Base-by-base conservation (phyloP, 2,888 invertebrate species). In the Sericinus montela region DNA sequence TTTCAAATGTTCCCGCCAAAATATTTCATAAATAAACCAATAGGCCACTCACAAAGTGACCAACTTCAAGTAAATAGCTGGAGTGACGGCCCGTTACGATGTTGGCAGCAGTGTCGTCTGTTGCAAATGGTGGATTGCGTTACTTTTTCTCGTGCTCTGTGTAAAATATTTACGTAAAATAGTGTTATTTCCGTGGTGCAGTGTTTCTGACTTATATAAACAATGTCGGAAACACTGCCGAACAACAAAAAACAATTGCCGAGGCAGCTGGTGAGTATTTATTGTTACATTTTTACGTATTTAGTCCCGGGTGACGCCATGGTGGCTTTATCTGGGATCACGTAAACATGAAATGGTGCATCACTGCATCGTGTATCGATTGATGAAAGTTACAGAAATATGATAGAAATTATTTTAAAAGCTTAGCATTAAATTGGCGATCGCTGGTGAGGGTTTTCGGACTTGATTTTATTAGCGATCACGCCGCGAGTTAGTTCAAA, bases 241-340 rank as follows among this genome's bases (percentile, higher is more conserved):
- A 86, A 79, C 72, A 83, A 70, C 64, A 91, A 91, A 79, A 89
- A 90, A 80, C 90, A 90, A 79, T 88, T 90, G 69, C 79, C 91
- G 57, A 89, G 91, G 63, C 91, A 91, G 69, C 87, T 92, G 90
- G 92, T 92, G 79, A 91, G 91, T 90, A 79, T 78, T 85, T 79
- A 80, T 80, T 82, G 80, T 83, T 80, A 79, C 56, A 72, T 79
- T 84, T 87, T 81, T 85, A 78, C 83, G 78, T 85, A 87, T 87
- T 85, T 84, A 80, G 87, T 87, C 88, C 87, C 85, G 88, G 86
- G 88, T 89, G 89, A 90, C 91, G 91, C 91, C 91, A 91, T 91
- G 90, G 90, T 90, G 90, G 88, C 86, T 86, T 85, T 88, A 88
- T 89, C 89, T 88, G 87, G 88, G 87, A 90, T 90, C 91, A 91